Evolutionary conservation across 1,140 invertebrate genomes (phyloP).

Genomic region (Orius laevigatus): DNA sequence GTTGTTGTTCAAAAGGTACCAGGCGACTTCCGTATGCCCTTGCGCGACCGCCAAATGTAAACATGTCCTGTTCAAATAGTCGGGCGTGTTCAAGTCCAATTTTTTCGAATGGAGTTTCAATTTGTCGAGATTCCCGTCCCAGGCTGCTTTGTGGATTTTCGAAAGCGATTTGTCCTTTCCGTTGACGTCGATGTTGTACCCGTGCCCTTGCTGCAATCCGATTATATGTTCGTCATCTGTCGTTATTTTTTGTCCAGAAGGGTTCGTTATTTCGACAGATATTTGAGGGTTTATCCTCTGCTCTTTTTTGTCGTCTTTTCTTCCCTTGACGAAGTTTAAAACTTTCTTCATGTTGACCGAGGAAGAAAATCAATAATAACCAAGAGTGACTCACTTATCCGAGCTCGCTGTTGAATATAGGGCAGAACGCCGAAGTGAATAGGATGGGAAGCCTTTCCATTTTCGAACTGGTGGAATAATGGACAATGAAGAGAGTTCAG

Average conservation of each 20-base stretch:
- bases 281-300: slow-evolving; percentile 18
- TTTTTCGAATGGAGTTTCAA: slow-evolving; percentile 22
- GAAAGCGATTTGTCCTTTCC: slow-evolving; percentile 24
- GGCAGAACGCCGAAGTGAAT: no score
- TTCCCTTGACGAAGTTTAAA: slow-evolving; percentile 25
- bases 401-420: no score
- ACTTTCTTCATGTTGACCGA: slow-evolving; percentile 23
- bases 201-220: slow-evolving; percentile 18
- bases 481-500: no score
- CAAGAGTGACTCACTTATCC: neutral
- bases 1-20: slow-evolving; percentile 23
- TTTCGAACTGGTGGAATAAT: no score
- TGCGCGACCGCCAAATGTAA: slow-evolving; percentile 24
- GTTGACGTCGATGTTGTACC: slow-evolving; percentile 22
- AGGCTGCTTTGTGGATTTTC: slow-evolving; percentile 25
- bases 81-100: slow-evolving; percentile 22
- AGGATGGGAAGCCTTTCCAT: no score
- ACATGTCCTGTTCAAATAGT: slow-evolving; percentile 22
- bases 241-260: slow-evolving; percentile 16
- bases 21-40: slow-evolving; percentile 24
- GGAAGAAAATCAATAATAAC: neutral
- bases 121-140: slow-evolving; percentile 25
- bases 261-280: slow-evolving; percentile 21
- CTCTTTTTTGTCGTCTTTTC: slow-evolving; percentile 21
- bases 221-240: slow-evolving; percentile 20